Evolutionary conservation across 1,140 invertebrate species (phyloP), one percentile per base, ranked within the genome.

Genomic region (Drosophila trapezifrons): DNA sequence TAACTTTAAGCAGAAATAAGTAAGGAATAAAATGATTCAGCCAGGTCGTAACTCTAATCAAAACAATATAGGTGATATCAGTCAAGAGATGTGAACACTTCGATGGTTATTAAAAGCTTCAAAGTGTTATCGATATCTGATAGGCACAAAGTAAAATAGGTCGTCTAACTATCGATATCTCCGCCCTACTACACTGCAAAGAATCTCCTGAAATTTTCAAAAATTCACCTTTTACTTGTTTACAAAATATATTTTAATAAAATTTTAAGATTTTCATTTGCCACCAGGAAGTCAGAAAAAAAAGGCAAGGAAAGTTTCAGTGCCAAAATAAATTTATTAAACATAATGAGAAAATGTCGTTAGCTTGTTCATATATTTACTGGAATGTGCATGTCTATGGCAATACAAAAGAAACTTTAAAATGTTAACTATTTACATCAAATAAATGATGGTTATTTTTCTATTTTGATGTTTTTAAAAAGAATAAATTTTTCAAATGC

Each of bases 361-460:
- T 52, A 35, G 18, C 29, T 52, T 56, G 20, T 56, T 59, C 15
- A 7, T 37, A 25, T 42, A 63, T 63, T 63, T 59, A 63, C 27
- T 59, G 60, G 57, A 63, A 63, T 60, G 51, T 52, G 55, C 60
- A 42, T 38, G 42, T 40, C 7, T 63, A 63, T 63, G 60, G 60
- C 60, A 63, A 60, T 63, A 60, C 20, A 63, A 55, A 38, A 42
- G 4, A 15, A 42, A 40, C 54, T 63, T 27, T 20, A 7, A 59
- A 29, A 58, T 6, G 18, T 59, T 17, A 15, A 5, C 37, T 38
- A 59, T 54, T 37, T 56, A 56, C 10, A 56, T 22, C 38, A 55
- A 40, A 56, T 56, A 56, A 56, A 56, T n/a, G 7, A 25, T 12
- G 22, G 20, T 56, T 56, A 35, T 56, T 32, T 32, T 25, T 22